Percentiles rank a stretch among this genome's conserved stretches.
Conservation (phyloP, 2,888 invertebrate genomes). For the Andrena minutula region DNA sequence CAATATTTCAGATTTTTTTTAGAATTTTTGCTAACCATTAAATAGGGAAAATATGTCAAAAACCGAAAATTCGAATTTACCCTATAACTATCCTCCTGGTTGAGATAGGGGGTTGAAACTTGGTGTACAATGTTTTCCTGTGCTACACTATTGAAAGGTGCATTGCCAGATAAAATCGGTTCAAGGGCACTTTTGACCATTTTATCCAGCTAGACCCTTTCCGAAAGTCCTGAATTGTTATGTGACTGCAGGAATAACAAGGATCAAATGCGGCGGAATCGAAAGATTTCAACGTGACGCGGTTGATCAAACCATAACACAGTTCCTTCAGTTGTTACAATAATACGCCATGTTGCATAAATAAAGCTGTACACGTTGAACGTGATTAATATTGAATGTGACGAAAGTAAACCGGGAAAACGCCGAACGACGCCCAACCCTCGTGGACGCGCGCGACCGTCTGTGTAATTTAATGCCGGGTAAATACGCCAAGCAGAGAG, state of each 20-base stretch:
- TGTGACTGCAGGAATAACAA: background rate
- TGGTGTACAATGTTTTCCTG: too few relatives aligned
- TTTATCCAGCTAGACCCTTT: too few relatives aligned
- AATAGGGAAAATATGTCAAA: too few relatives aligned
- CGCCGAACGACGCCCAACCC: slow-evolving; percentile 74
- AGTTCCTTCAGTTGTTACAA: slow-evolving; percentile 70
- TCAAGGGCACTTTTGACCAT: too few relatives aligned
- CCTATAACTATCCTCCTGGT: too few relatives aligned
- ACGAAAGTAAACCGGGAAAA: slow-evolving; percentile 81
- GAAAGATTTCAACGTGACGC: slow-evolving; percentile 31
- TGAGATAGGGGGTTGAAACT: too few relatives aligned
- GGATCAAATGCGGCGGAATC: slow-evolving; percentile 17
- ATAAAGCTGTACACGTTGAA: slow-evolving; percentile 75
- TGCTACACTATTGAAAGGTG: too few relatives aligned
- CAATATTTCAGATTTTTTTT: too few relatives aligned
- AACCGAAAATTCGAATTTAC: too few relatives aligned
- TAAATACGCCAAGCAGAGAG: slow-evolving; percentile 79
- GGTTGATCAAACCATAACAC: slow-evolving; percentile 53
- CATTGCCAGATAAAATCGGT: too few relatives aligned
- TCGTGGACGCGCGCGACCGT: slow-evolving; percentile 75
- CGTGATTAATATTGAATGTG: slow-evolving; percentile 82
- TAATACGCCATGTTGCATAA: slow-evolving; percentile 77
- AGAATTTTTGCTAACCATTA: too few relatives aligned
- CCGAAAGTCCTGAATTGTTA: too few relatives aligned
- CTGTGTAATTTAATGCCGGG: slow-evolving; percentile 83